phyloP scores from a whole-genome alignment of 2,888 invertebrate species.

The Sisyra nigra region DNA sequence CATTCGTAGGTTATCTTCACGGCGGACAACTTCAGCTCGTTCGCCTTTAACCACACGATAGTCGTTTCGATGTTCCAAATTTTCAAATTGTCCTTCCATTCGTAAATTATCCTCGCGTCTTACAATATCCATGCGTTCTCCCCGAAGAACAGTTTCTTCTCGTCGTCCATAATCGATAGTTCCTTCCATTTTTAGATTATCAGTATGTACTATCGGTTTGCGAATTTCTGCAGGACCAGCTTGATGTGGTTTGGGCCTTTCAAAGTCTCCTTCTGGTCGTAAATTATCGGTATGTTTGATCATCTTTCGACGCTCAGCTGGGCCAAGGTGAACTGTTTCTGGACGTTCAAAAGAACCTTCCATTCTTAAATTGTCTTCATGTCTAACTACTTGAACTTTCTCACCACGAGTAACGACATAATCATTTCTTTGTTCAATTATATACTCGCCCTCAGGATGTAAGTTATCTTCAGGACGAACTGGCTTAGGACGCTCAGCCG shows the following conservation, averaged over 20 bases:
- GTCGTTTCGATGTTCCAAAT: slow-evolving; percentile 32
- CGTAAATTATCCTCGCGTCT: slow-evolving; percentile 36
- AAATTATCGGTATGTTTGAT: slow-evolving; percentile 29
- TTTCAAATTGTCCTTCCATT: slow-evolving; percentile 38
- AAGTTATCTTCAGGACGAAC: slow-evolving; percentile 35
- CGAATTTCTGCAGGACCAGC: slow-evolving; percentile 37
- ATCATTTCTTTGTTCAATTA: slow-evolving; percentile 14
- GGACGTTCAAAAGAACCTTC: slow-evolving; percentile 31
- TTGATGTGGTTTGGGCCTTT: slow-evolving; percentile 29
- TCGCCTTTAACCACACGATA: slow-evolving; percentile 39
- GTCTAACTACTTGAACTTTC: slow-evolving; percentile 35
- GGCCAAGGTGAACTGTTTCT: slow-evolving; percentile 29
- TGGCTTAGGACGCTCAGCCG: slow-evolving; percentile 35
- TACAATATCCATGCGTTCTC: slow-evolving; percentile 37
- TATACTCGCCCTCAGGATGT: slow-evolving; percentile 29
- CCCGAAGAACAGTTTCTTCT: slow-evolving; percentile 37
- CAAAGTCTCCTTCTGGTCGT: slow-evolving; percentile 39
- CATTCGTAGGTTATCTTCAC: slow-evolving; percentile 51
- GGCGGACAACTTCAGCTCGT: slow-evolving; percentile 39
- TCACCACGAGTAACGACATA: slow-evolving; percentile 34
- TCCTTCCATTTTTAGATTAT: slow-evolving; percentile 39
- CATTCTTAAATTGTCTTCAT: slow-evolving; percentile 41
- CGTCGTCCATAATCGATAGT: slow-evolving; percentile 31
- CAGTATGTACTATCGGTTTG: slow-evolving; percentile 24
- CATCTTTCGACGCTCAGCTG: slow-evolving; percentile 24